Base-by-base conservation (phyloP, 2,888 invertebrate species). In the Ennomos erosarius region DNA sequence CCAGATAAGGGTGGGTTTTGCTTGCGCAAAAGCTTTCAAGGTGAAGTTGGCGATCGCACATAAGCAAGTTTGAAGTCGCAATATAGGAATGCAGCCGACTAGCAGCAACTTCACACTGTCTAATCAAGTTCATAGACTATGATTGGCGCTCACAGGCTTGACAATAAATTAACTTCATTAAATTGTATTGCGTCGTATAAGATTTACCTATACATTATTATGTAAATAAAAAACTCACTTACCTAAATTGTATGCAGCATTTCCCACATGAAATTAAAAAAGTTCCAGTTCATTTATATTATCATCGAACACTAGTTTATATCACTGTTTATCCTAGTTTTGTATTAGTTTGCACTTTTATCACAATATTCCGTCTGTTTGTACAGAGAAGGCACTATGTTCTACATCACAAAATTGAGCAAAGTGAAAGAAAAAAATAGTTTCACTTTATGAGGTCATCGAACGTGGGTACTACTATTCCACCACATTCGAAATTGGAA, bases 121-220 rank as follows among this genome's bases (percentile, higher is more conserved):
- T 73, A 88, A 89, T 88, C 90, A 90, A 91, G 90, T 90, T 91
- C 91, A 91, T 88, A 90, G 90, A 91, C 89, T 89, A 88, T 81
- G 87, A 90, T 86, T 88, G 88, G 85, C 88, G 78, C 84, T 79
- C 81, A 76, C 77, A 78, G 77, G 78, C 80, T 71, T 67, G 72
- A 74, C 75, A 72, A 71, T 69, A 69, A 71, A 71, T 70, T 67
- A 68, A 67, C 59, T 59, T 64, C 65, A 43, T 64, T 62, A 54
- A 59, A 60, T 52, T 56, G 44, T n/a, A 42, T 43, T 60, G 59
- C 65, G 60, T 57, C 52, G 45, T 13, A 33, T 10, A 12, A 37
- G 12, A 71, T 62, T 64, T 55, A 60, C 26, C 26, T 26, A 26
- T 6, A 26, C 26, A n/a, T n/a, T n/a, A n/a, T 26, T 68, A 52